A percentile compares a stretch with the other conserved stretches of the same genome.
Evolutionary conservation across 2,797 vertebrate genomes (phyloP).

Genomic region (Acipenser oxyrinchus): DNA sequence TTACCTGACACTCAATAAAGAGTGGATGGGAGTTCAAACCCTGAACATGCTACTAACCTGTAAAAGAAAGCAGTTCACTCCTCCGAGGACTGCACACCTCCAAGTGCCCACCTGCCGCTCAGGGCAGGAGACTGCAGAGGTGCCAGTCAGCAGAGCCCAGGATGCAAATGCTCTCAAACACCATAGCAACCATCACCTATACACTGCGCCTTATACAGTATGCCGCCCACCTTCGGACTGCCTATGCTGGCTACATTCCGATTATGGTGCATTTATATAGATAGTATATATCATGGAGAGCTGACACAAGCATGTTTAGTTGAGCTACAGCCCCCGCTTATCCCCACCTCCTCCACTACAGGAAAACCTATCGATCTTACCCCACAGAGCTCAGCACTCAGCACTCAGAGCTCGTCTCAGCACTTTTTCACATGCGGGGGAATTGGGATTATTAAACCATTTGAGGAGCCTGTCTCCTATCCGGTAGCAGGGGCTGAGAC

Average conservation of each 20-base stretch:
- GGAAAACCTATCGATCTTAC: constrained; percentile 3
- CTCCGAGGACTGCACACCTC: constrained; percentile 39
- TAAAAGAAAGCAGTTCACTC: constrained; percentile 38
- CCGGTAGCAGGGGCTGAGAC: not conserved
- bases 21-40: not conserved
- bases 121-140: constrained; percentile 40
- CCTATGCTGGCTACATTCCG: not conserved
- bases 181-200: constrained; percentile 46
- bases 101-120: constrained; percentile 50
- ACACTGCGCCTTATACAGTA: not conserved
- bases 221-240: not conserved
- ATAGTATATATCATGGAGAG: not conserved
- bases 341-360: not conserved
- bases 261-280: not conserved
- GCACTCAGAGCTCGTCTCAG: not conserved
- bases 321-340: not conserved
- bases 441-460: not conserved
- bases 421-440: not conserved
- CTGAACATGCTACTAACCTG: constrained; percentile 38
- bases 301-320: constrained; percentile 3
- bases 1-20: too few species aligned
- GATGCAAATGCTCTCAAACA: constrained; percentile 43
- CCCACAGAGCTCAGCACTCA: not conserved
- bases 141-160: constrained; percentile 43
- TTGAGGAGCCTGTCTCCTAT: not conserved